Percentiles rank a stretch among this genome's conserved stretches.
Evolutionary conservation across 2,888 invertebrate genomes (phyloP).

Genomic region (Phaonia tiefii): DNA sequence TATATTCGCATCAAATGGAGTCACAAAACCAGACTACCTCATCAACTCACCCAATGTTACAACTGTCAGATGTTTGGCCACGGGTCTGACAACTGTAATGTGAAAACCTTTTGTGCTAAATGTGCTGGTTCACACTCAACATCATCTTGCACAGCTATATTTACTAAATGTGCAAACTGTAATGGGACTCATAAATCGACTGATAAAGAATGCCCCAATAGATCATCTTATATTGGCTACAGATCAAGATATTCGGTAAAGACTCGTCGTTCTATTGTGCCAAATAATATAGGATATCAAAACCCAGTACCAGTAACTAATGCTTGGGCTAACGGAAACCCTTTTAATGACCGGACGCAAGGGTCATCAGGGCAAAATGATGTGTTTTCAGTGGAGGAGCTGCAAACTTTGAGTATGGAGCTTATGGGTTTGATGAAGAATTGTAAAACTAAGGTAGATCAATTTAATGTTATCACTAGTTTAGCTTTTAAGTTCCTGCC

Average conservation of each 20-base stretch:
- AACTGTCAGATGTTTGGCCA: slow-evolving; percentile 38
- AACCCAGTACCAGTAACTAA: neutral
- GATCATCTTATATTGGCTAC: neutral
- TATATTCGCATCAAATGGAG: slow-evolving; percentile 41
- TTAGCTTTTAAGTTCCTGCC: slow-evolving; percentile 4
- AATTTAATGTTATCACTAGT: slow-evolving; percentile 23
- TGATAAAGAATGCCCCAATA: slow-evolving; percentile 18
- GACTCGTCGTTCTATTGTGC: neutral
- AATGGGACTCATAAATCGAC: slow-evolving; percentile 6
- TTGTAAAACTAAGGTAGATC: slow-evolving; percentile 6
- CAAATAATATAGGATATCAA: neutral
- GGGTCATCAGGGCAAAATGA: neutral
- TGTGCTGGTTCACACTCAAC: slow-evolving; percentile 12
- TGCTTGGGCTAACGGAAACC: neutral
- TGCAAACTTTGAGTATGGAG: neutral
- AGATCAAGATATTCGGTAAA: neutral
- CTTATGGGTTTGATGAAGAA: neutral
- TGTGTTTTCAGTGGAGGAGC: slow-evolving; percentile 7
- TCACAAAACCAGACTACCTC: slow-evolving; percentile 38
- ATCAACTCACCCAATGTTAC: slow-evolving; percentile 43
- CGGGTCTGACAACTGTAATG: slow-evolving; percentile 40
- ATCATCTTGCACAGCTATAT: neutral
- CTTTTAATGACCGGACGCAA: neutral
- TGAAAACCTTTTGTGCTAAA: slow-evolving; percentile 27
- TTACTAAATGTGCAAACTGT: slow-evolving; percentile 17